Evolutionary conservation across 2,888 invertebrate genomes (phyloP).

Genomic region (Empis livida): DNA sequence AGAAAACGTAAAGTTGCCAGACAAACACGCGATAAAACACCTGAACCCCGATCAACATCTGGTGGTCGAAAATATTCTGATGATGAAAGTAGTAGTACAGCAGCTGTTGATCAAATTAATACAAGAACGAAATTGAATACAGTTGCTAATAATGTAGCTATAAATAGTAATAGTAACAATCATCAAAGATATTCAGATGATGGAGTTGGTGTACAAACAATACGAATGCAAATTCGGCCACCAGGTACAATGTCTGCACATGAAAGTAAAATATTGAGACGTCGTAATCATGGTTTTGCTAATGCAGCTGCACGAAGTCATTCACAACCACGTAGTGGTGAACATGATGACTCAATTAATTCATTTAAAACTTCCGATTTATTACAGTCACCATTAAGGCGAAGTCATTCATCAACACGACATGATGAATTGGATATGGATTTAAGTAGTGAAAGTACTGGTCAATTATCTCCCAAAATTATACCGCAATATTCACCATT

Average conservation of each 20-base stretch:
- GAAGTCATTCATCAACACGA: conserved; percentile 33
- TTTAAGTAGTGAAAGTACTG: conserved; percentile 6
- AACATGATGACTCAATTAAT: conserved; percentile 22
- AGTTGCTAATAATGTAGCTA: background rate
- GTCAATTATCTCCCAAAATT: conserved; percentile 14
- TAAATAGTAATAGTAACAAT: background rate
- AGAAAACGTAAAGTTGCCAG: conserved; percentile 46
- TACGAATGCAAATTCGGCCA: conserved; percentile 28
- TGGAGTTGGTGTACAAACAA: conserved; percentile 16
- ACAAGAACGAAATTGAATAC: background rate
- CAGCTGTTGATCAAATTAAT: conserved; percentile 1
- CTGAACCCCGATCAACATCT: conserved; percentile 24
- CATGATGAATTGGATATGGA: conserved; percentile 33
- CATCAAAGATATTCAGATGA: conserved; percentile 12
- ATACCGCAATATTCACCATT: background rate
- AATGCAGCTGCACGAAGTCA: conserved; percentile 34
- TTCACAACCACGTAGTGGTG: conserved; percentile 30
- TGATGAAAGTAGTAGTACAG: conserved; percentile 18
- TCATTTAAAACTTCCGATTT: conserved; percentile 18
- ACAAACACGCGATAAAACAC: conserved; percentile 49
- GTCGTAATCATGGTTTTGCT: conserved; percentile 29
- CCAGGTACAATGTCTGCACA: conserved; percentile 26
- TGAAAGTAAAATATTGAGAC: conserved; percentile 32
- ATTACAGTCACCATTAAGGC: conserved; percentile 21
- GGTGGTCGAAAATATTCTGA: conserved; percentile 18